Base-by-base conservation (phyloP, 2,888 invertebrate species). In the Clepsis dumicolana region DNA sequence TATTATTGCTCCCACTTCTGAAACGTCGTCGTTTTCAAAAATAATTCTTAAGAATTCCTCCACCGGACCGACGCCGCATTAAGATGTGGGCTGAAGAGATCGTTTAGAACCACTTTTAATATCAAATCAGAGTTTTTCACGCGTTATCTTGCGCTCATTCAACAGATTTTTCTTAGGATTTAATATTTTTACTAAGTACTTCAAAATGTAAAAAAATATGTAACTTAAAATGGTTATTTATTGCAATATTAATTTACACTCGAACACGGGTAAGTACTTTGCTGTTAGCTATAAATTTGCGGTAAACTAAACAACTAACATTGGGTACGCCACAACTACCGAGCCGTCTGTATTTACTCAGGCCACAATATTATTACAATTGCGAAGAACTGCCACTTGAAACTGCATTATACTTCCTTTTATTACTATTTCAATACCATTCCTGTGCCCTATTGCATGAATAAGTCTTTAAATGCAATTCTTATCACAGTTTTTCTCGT, bases 1-100 rank as follows among this genome's bases (percentile, higher is more conserved):
- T 88, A 89, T 89, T 89, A 88, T 87, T 83, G 77, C 83, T 77
- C 79, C 77, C 78, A 78, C 77, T 86, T 82, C 76, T 72, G 77
- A 71, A 78, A 79, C 72, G 75, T 75, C 80, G 77, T 59, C 59
- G 59, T 79, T 83, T 78, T 79, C 80, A 77, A 85, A 80, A 82
- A 79, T 77, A 77, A 77, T 76, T 80, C 74, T 80, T 77, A 75
- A 73, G 76, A 76, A 77, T 75, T 75, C 68, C 60, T 41, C 57
- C 65, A 48, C 68, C 54, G 53, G 59, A 70, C 63, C 56, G 53
- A 60, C 57, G 65, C 50, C 60, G 53, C 68, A 71, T 71, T 32
- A 38, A 57, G 61, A n/a, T 61, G 65, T 62, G 60, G 57, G 64
- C 65, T 60, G 56, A 67, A 56, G 44, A 64, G 57, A 65, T 57